Conservation (phyloP, 2,888 invertebrate genomes). For the Cephus pygmeus region DNA sequence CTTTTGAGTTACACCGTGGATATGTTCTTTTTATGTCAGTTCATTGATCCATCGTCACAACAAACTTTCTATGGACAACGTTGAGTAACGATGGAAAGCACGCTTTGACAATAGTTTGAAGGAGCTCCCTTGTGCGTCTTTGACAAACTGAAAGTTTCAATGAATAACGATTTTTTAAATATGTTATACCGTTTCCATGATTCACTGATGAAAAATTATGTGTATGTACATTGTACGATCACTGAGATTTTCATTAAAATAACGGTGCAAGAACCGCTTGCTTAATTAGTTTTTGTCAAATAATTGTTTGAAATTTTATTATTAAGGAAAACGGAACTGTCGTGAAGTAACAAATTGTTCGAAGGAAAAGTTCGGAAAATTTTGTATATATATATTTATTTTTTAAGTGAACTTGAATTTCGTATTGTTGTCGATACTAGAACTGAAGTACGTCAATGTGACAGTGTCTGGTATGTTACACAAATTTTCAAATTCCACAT, state of each 20-base stretch:
- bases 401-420: background rate
- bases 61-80: conserved; percentile 35
- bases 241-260: background rate
- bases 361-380: background rate
- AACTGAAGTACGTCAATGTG: background rate
- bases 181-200: background rate
- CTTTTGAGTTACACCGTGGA: background rate
- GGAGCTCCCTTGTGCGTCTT: background rate
- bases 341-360: background rate
- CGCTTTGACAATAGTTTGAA: background rate
- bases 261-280: background rate
- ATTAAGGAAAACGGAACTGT: background rate
- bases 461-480: background rate
- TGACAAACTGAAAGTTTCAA: background rate
- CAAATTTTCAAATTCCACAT: background rate
- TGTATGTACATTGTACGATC: background rate
- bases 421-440: background rate
- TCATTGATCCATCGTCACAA: conserved; percentile 3
- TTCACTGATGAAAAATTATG: background rate
- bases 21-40: background rate
- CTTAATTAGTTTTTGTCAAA: background rate
- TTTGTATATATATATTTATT: background rate
- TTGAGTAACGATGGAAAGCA: conserved; percentile 30
- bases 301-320: background rate
- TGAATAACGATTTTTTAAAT: background rate